Conservation (phyloP, 2,113 vertebrate species). For the human (Homo sapiens) region GRCh38 chr2:66145001-66145500, state of each 20-base stretch:
- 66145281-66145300: slow-evolving; percentile 71
- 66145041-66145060: not conserved
- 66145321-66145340: slow-evolving; percentile 68
- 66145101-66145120: slow-evolving; percentile 75
- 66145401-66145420: slow-evolving; percentile 68
- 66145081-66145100: slow-evolving; percentile 61
- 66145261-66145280: slow-evolving; percentile 76
- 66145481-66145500: slow-evolving; percentile 45
- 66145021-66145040: slow-evolving; percentile 5
- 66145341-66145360: slow-evolving; percentile 49
- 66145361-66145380: slow-evolving; percentile 79
- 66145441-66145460: slow-evolving; percentile 80
- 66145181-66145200: not conserved
- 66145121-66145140: slow-evolving; percentile 75
- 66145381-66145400: slow-evolving; percentile 79
- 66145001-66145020: not conserved
- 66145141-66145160: slow-evolving; percentile 45
- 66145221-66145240: slow-evolving; percentile 53
- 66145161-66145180: not conserved
- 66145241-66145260: slow-evolving; percentile 79
- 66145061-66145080: not conserved
- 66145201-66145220: slow-evolving; percentile 73
- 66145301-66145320: slow-evolving; percentile 77
- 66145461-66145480: slow-evolving; percentile 81
- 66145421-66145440: slow-evolving; percentile 79